Evolutionary conservation across 2,888 invertebrate species (phyloP), one percentile per base, ranked within the genome.

Genomic region (Oligia latruncula): DNA sequence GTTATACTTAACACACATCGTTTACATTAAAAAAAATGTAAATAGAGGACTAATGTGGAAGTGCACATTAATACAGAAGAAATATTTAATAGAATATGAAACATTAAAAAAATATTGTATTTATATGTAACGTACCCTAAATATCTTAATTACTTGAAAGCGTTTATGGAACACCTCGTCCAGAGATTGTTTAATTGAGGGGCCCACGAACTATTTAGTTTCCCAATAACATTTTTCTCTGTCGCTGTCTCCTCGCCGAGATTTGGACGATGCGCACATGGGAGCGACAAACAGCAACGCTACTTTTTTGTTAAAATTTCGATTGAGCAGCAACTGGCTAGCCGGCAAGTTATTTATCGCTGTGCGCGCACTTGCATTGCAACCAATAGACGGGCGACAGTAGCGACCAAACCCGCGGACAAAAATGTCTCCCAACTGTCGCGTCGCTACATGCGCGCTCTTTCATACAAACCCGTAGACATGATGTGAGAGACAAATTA

Each of bases 1-100:
- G 15, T 78, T n/a, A 73, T 43, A 65, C 58, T 60, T n/a, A 58
- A 64, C 29, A 49, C 29, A 64, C 49, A 43, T n/a, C 6, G 20
- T 52, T 58, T 3, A 67, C 35, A 75, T 67, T 20, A 74, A 52
- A 82, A 67, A 52, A 75, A 35, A 49, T 20, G 8, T 81, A 29
- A 49, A 78, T 43, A 70, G 13, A 55, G 29, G 17, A 68, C 15
- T 40, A 49, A 29, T 23, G 40, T 23, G n/a, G n/a, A 65, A 67
- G 67, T 46, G 77, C 15, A 64, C 17, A 68, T 23, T 55, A 52
- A n/a, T 46, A 82, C 23, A 62, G 35, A 60, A 6, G 52, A 75
- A 35, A 2, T 67, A 58, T 78, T 55, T 78, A 23, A 49, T 77
- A 52, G 29, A 77, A 64, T 40, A 64, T 49, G 9, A 40, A 72